A percentile compares a stretch with the other conserved stretches of the same genome.
Evolutionary conservation across 2,888 invertebrate species (phyloP).

Genomic region (Heteropelma amictum): DNA sequence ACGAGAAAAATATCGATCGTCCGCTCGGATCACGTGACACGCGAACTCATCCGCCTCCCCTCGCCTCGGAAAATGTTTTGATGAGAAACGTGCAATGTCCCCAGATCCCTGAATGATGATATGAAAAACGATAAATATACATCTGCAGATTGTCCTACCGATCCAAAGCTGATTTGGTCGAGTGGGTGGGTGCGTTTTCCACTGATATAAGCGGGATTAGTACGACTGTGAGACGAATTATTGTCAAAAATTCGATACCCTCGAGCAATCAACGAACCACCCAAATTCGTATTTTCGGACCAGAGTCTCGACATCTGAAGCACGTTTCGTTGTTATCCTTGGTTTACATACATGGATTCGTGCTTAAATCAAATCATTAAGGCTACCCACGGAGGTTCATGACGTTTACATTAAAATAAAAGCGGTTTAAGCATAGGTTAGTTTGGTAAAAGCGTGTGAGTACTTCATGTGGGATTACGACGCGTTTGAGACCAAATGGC

Average conservation of each 20-base stretch:
- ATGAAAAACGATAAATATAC: conserved; percentile 8
- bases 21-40: conserved; percentile 39
- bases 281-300: too few relatives aligned
- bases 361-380: background rate
- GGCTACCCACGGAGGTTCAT: too few relatives aligned
- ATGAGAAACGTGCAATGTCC: background rate
- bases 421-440: conserved; percentile 11
- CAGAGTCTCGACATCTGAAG: too few relatives aligned
- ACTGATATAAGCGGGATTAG: background rate
- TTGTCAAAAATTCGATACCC: background rate
- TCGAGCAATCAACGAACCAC: too few relatives aligned
- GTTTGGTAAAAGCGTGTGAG: conserved; percentile 16
- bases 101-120: background rate
- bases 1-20: conserved; percentile 50
- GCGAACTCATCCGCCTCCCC: conserved; percentile 5
- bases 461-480: conserved; percentile 19
- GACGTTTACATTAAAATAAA: too few relatives aligned
- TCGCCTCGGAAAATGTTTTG: conserved; percentile 17
- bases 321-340: too few relatives aligned
- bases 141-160: conserved; percentile 33
- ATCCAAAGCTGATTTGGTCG: background rate
- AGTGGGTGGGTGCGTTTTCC: conserved; percentile 12
- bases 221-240: background rate
- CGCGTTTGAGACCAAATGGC: conserved; percentile 39
- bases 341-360: conserved; percentile 6